Base-by-base conservation (phyloP, 2,113 vertebrate species). In the Anguilla rostrata region DNA sequence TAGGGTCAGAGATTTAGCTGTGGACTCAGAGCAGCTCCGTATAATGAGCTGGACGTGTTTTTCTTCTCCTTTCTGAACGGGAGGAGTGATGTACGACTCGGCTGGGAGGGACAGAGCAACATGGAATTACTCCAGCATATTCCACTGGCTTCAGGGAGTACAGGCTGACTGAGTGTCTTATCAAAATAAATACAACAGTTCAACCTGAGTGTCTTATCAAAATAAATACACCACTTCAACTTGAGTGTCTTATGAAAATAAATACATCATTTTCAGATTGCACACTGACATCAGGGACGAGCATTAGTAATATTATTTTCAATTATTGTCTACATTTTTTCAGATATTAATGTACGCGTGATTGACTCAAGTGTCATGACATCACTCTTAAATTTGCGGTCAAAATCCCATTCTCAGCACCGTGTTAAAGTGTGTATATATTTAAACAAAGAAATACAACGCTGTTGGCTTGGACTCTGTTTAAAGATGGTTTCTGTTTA, bases 401-500 rank as follows among this genome's bases (percentile, higher is more conserved):
- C 14, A 60, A 82, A 86, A 82, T 9, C 22, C 78, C 22, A 81
- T 53, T 5, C 34, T 39, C 8, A 29, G n/a, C 39, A 78, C 39
- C 2, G 39, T 56, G 39, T 81, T 81, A 81, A 85, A 20, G 53
- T 81, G 26, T 43, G 39, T 26, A 66, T 20, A 53, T 53, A 9
- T 34, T 20, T 26, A 34, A 57, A 34, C 29, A 34, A 39, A 63
- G n/a, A 75, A 26, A 3, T 75, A 29, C 60, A 22, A 20, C 60
- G 26, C 49, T 53, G 60, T 20, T 26, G 26, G 60, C 22, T 66
- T 53, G 49, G 49, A 11, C 9, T 53, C 49, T 56, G 6, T 53
- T 39, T 1, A 82, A 81, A 81, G 40, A 53, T 82, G 49, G 41
- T 83, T 78, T 83, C 29, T 83, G 71, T 39, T 87, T 78, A 84